These are phyloP conservation scores for Sciaenops ocellatus DNA, from an alignment of 2,797 vertebrate species.

Conservation along the genomic window DNA sequence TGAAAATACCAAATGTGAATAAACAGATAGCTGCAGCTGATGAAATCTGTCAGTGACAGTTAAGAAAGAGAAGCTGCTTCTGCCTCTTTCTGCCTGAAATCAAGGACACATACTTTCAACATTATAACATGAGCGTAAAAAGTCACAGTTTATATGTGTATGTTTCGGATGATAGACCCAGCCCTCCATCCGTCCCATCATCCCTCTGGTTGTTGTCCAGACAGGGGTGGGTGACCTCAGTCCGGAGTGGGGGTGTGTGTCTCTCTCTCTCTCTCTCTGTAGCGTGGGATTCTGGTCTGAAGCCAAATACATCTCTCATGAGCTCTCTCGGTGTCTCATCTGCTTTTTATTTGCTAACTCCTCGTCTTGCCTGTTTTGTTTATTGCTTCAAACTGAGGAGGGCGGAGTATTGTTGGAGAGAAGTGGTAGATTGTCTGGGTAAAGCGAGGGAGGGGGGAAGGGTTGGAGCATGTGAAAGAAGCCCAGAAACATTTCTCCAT, in stretches of 20 bases:
- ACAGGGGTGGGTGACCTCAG: slow-evolving; percentile 42
- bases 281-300: slow-evolving; percentile 71
- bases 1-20: too few species aligned
- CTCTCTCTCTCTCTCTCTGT: slow-evolving; percentile 22
- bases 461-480: slow-evolving; percentile 27
- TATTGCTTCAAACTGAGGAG: slow-evolving; percentile 44
- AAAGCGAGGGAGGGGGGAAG: neutral
- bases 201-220: slow-evolving; percentile 25
- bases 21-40: too few species aligned
- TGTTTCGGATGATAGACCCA: neutral
- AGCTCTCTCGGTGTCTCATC: slow-evolving; percentile 49
- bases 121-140: neutral
- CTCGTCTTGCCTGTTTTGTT: slow-evolving; percentile 34
- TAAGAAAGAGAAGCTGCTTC: too few species aligned
- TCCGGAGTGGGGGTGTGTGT: neutral
- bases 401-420: neutral
- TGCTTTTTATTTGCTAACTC: slow-evolving; percentile 50
- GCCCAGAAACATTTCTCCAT: slow-evolving; percentile 9
- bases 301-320: slow-evolving; percentile 60
- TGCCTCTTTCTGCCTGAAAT: neutral
- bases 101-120: neutral
- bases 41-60: too few species aligned
- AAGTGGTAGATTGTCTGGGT: neutral
- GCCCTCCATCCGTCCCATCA: neutral
- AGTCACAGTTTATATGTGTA: neutral